Evolutionary conservation across 2,113 vertebrate species (phyloP).

Genomic region (Anolis carolinensis): DNA sequence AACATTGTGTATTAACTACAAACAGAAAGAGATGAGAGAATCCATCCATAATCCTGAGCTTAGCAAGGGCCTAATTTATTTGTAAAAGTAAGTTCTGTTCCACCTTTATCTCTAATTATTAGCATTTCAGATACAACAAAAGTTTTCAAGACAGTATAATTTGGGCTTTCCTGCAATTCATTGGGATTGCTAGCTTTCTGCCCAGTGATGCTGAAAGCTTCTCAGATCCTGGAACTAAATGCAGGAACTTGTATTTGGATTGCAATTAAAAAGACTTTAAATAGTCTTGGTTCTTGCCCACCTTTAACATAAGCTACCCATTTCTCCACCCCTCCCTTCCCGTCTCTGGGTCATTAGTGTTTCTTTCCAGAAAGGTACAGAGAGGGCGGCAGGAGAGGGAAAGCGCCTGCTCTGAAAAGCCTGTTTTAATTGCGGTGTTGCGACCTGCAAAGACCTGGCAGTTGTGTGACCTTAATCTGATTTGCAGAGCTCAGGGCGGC

Average conservation of each 20-base stretch:
- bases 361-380: conserved; percentile 29
- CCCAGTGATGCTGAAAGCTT: neutral
- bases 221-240: neutral
- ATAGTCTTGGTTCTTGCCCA: neutral
- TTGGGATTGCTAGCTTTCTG: neutral
- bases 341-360: neutral
- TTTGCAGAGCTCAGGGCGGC: conserved; percentile 26
- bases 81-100: neutral
- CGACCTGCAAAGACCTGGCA: conserved; percentile 22
- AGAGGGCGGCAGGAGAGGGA: neutral
- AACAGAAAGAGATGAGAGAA: neutral
- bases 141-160: neutral
- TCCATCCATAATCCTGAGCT: neutral
- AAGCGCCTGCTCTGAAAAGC: conserved; percentile 41
- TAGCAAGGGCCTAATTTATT: neutral
- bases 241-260: neutral
- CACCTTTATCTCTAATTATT: neutral
- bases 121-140: neutral
- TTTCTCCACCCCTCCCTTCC: neutral
- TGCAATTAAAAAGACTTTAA: neutral
- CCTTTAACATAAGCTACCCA: neutral
- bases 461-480: conserved; percentile 59
- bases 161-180: neutral
- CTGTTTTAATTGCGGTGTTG: conserved; percentile 56
- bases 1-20: neutral